Evolutionary conservation across 2,113 vertebrate genomes (phyloP).

Genomic region (Bubo bubo): DNA sequence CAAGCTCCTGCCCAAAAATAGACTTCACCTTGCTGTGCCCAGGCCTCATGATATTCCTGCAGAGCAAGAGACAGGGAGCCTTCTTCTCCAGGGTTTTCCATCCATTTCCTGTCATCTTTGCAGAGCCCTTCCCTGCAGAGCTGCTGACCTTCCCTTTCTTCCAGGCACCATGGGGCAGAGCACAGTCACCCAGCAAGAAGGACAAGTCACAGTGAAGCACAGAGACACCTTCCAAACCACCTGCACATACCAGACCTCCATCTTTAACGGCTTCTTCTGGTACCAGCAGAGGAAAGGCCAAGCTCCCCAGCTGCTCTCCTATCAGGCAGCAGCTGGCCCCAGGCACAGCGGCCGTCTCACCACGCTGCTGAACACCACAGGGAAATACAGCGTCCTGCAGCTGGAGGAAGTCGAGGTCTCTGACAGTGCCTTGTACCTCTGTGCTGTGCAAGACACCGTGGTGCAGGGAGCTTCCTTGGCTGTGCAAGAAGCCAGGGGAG

Average conservation of each 20-base stretch:
- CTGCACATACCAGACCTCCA: accelerated
- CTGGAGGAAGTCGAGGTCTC: background rate
- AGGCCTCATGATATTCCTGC: accelerated
- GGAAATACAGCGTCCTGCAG: no score
- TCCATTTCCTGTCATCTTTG: accelerated
- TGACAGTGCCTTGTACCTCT: background rate
- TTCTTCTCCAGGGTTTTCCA: accelerated
- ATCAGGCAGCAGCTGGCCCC: no score
- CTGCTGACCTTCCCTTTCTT: background rate
- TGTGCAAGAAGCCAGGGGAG: background rate
- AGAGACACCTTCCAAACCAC: background rate
- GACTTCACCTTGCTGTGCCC: accelerated
- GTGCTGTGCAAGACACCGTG: background rate
- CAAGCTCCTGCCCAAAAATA: accelerated
- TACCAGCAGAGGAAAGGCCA: background rate
- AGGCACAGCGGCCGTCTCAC: no score
- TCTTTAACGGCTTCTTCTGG: accelerated
- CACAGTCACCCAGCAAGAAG: background rate
- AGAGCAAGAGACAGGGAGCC: background rate
- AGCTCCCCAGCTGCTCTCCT: background rate
- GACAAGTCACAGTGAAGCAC: background rate
- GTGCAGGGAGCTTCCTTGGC: background rate
- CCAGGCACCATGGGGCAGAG: background rate
- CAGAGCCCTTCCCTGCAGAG: background rate
- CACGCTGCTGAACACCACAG: no score